Evolutionary conservation across 2,113 vertebrate genomes (phyloP), one percentile per base, ranked within the genome.

Genomic region (Rhea americana): DNA sequence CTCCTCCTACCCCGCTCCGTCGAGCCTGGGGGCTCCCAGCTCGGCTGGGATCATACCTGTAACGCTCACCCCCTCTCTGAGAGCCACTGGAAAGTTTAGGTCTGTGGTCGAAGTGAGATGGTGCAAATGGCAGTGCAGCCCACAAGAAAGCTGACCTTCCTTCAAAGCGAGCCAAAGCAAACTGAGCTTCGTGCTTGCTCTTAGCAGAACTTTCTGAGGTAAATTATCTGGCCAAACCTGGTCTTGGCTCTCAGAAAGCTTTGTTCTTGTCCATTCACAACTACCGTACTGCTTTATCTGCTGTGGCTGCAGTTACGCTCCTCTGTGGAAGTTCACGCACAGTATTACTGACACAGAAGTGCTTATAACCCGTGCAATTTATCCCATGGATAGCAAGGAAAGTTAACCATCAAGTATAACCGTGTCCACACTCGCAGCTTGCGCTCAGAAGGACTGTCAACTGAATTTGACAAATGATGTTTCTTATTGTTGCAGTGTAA

Each of bases 11-110:
- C 15, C 32, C 37, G 22, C 32, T 7, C 47, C 12, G 39, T 35
- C 20, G 3, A 22, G 58, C 24, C 47, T 11, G n/a, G 6, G 45
- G 25, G 62, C 11, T 39, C 48, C 50, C 56, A 25, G 62, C 3
- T 19, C 3, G 11, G 53, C 0, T 13, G 24, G 2, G 35, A 35
- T 17, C 65, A 3, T 63, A 6, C 19, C 32, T 53, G 30, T 0
- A 2, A 72, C 39, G 2, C 7, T 22, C 28, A 2, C 20, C 8
- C 7, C 7, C 39, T 13, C 35, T 13, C 45, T 2, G 35, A 10
- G 24, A 71, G 18, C 39, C 30, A 0, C 35, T 30, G 63, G 51
- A 91, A 81, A 74, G 37, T 67, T 74, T 30, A 7, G 1, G 14
- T 50, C 47, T 77, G 35, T 51, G 24, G 9, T 78, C 51, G 18